phyloP scores from a whole-genome alignment of 1,140 invertebrate species.

The Anoplophora glabripennis region DNA sequence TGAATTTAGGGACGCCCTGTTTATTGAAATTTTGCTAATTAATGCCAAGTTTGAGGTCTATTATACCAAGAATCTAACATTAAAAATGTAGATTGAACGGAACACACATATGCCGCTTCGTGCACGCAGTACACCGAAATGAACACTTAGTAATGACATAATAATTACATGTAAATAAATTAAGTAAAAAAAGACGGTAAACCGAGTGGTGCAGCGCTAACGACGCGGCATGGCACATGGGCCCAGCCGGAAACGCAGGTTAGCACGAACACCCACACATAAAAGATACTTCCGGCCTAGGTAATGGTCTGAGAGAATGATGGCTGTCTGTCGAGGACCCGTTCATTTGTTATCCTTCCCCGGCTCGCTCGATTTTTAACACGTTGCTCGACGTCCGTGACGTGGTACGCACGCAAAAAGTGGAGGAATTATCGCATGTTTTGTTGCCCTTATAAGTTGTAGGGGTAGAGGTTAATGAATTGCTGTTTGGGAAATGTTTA shows the following conservation, averaged over 20 bases:
- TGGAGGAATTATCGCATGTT: neutral
- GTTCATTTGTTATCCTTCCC: constrained; percentile 34
- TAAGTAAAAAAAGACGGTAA: constrained; percentile 32
- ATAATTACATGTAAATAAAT: constrained; percentile 37
- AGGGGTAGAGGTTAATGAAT: too few species aligned
- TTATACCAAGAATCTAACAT: neutral
- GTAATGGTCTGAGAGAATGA: constrained; percentile 44
- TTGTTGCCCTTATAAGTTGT: neutral
- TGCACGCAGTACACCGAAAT: neutral
- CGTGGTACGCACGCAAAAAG: neutral
- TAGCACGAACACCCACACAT: constrained; percentile 45
- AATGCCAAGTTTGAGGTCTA: too few species aligned
- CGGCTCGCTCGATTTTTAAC: constrained; percentile 5
- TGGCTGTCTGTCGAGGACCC: constrained; percentile 34
- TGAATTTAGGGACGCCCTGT: too few species aligned
- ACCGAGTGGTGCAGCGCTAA: constrained; percentile 20
- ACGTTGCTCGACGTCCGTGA: constrained; percentile 1
- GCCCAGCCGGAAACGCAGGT: constrained; percentile 43
- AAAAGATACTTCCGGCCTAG: constrained; percentile 43
- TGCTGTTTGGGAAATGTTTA: too few species aligned
- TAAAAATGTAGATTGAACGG: neutral
- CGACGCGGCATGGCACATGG: constrained; percentile 30
- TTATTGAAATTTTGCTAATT: too few species aligned
- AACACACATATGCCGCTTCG: neutral
- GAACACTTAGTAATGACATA: constrained; percentile 25